Percentiles rank a stretch among this genome's conserved stretches.
These are phyloP conservation scores for Laticauda laticaudata DNA, from an alignment of 2,113 vertebrate genomes.

Conservation along the genomic window DNA sequence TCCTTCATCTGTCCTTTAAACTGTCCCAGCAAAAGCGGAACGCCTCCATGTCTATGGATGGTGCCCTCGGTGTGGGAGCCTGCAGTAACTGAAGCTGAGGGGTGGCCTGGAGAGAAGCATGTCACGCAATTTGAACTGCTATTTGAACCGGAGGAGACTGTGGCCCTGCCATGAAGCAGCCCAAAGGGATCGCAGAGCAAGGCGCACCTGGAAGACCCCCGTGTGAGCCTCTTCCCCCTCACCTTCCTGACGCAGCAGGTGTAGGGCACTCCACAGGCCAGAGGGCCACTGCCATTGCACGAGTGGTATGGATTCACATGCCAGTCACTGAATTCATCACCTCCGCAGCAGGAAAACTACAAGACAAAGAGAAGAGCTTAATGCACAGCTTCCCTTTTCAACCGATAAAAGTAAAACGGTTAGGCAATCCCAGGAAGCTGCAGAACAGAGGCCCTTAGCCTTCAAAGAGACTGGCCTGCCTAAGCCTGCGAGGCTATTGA, in stretches of 20 bases:
- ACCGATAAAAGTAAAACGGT: neutral
- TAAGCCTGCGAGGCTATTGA: neutral
- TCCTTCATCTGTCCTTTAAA: neutral
- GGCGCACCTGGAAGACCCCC: no score
- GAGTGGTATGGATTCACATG: conserved; percentile 85
- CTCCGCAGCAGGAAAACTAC: conserved; percentile 89
- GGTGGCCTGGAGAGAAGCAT: neutral
- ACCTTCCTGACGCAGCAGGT: conserved; percentile 83
- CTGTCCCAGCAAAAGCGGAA: neutral
- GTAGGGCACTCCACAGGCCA: conserved; percentile 87
- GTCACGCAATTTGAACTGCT: neutral
- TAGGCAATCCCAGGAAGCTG: neutral
- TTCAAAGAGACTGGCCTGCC: neutral
- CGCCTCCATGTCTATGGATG: neutral
- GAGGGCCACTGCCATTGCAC: conserved; percentile 80
- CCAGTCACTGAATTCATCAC: conserved; percentile 88
- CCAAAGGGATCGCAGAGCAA: neutral
- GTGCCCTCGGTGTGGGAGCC: neutral
- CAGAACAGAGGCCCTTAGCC: neutral
- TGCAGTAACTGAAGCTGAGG: neutral
- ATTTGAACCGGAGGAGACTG: neutral
- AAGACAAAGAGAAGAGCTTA: neutral
- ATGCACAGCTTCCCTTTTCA: neutral
- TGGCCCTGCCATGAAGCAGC: neutral
- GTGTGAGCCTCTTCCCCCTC: conserved; percentile 18